Evolutionary conservation across 2,888 invertebrate species (phyloP).

Genomic region (Hartigia nigra): DNA sequence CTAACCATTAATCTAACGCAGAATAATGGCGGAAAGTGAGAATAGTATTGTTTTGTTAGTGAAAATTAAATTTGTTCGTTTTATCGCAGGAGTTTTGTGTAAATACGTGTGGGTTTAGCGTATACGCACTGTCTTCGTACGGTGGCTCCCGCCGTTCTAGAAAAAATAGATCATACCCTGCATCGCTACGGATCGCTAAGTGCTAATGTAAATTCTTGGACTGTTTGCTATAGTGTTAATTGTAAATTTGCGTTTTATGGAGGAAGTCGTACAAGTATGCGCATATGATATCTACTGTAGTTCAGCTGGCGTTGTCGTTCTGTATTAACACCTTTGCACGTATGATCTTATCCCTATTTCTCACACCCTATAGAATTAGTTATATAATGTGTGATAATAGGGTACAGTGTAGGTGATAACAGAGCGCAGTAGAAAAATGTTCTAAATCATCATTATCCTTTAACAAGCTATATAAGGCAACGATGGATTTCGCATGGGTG

Average conservation of each 20-base stretch:
- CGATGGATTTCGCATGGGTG: conserved; percentile 17
- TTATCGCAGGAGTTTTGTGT: not conserved
- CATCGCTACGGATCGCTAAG: conserved; percentile 29
- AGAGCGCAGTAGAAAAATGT: not conserved
- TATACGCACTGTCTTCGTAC: not conserved
- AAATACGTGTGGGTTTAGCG: not conserved
- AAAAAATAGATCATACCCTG: conserved; percentile 7
- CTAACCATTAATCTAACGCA: conserved; percentile 40
- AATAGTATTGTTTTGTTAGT: not conserved
- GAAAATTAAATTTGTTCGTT: not conserved
- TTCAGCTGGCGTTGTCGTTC: conserved; percentile 39
- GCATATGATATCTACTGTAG: conserved; percentile 5
- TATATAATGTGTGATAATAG: not conserved
- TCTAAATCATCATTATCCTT: not conserved
- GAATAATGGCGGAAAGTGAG: not conserved
- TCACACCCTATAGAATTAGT: not conserved
- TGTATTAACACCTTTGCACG: conserved; percentile 45
- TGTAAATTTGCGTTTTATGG: conserved; percentile 57
- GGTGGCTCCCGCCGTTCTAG: not conserved
- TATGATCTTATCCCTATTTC: conserved; percentile 46
- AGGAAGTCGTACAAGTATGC: conserved; percentile 38
- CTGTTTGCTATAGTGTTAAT: conserved; percentile 48
- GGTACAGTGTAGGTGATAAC: not conserved
- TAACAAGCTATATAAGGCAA: not conserved
- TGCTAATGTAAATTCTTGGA: conserved; percentile 40